phyloP scores from a whole-genome alignment of 92 coral and sea anemone genomes.

The Porites evermanni region DNA sequence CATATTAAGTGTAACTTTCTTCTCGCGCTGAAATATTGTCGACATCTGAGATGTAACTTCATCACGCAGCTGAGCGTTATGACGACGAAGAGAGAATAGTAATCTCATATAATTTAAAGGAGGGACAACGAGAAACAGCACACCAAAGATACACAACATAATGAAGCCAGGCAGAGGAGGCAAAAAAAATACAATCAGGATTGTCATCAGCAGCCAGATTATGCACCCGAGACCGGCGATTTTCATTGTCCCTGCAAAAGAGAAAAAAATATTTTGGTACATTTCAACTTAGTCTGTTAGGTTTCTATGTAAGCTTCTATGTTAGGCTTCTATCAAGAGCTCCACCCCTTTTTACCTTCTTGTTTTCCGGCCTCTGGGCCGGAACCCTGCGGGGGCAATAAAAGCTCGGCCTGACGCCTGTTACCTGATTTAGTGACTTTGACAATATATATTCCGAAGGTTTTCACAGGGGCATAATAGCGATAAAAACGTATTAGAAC shows the following conservation, averaged over 20 bases:
- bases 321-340: no score
- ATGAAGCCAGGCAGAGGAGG: neutral
- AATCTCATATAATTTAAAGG: neutral
- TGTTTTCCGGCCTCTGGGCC: no score
- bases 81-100: slow-evolving; percentile 21
- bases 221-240: neutral
- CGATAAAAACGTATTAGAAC: slow-evolving; percentile 12
- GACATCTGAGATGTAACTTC: slow-evolving; percentile 1
- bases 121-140: neutral
- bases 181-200: neutral
- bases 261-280: neutral
- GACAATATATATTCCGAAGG: neutral
- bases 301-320: neutral
- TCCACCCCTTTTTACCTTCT: no score
- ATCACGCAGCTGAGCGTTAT: neutral
- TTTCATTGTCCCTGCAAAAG: neutral
- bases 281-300: neutral
- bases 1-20: neutral
- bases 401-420: no score
- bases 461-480: slow-evolving; percentile 1
- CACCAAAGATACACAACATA: neutral
- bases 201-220: neutral
- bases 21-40: slow-evolving; percentile 14
- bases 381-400: no score
- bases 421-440: slow-evolving; percentile 10